phyloP scores from a whole-genome alignment of 2,113 vertebrate genomes.

The Piaya cayana region DNA sequence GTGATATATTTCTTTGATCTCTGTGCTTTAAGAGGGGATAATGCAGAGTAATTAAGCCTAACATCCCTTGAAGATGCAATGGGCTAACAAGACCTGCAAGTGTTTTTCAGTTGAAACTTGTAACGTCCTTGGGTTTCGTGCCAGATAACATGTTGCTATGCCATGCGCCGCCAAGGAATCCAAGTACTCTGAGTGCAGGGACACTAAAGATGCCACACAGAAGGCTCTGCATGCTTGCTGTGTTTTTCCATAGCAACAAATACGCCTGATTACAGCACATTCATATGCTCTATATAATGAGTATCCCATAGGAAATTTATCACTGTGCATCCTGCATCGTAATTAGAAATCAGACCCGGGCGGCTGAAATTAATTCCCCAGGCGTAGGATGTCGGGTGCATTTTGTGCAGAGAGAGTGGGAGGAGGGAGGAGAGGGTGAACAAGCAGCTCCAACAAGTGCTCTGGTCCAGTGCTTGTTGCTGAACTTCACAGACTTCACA shows the following conservation, averaged over 20 bases:
- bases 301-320: slow-evolving; percentile 69
- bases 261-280: slow-evolving; percentile 72
- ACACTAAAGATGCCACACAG: slow-evolving; percentile 54
- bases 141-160: slow-evolving; percentile 30
- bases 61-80: not conserved
- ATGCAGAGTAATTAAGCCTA: not conserved
- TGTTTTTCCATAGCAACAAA: slow-evolving; percentile 74
- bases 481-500: not conserved
- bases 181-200: not conserved
- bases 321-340: slow-evolving; percentile 43
- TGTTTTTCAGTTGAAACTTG: slow-evolving; percentile 5
- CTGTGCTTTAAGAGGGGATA: not conserved
- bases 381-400: not conserved
- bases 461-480: not conserved
- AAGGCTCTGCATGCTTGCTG: slow-evolving; percentile 53
- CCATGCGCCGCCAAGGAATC: slow-evolving; percentile 19
- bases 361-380: slow-evolving; percentile 39
- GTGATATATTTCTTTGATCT: not conserved
- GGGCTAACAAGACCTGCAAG: not conserved
- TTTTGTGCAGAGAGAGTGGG: not conserved
- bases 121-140: not conserved
- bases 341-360: slow-evolving; percentile 65
- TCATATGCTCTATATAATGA: slow-evolving; percentile 69
- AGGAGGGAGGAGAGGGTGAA: not conserved
- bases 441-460: not conserved